These are phyloP conservation scores for Isurus oxyrinchus DNA, from an alignment of 2,113 vertebrate species.

Conservation along the genomic window DNA sequence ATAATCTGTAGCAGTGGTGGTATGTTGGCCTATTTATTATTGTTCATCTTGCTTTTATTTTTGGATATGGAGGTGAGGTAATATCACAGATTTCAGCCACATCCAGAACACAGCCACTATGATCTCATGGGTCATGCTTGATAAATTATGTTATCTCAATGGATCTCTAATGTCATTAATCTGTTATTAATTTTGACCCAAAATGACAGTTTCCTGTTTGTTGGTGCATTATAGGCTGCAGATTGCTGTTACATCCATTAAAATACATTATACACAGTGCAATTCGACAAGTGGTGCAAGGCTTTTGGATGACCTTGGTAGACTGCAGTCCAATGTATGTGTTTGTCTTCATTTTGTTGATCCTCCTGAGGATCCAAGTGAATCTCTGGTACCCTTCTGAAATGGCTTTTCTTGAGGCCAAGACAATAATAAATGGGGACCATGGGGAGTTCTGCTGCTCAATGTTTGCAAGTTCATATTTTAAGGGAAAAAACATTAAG, in stretches of 20 bases:
- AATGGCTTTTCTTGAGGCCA: not conserved
- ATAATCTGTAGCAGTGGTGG: not conserved
- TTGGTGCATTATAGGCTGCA: not conserved
- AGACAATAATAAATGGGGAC: not conserved
- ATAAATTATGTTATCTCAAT: slow-evolving; percentile 7
- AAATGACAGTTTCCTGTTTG: not conserved
- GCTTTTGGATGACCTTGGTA: not conserved
- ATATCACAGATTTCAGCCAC: not conserved
- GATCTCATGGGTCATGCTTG: slow-evolving; percentile 19
- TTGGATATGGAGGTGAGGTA: not conserved
- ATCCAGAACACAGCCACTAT: not conserved
- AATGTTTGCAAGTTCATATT: not conserved
- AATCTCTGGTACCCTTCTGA: not conserved
- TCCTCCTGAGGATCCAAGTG: not conserved
- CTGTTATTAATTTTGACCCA: slow-evolving; percentile 22
- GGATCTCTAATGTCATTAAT: not conserved
- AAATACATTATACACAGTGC: not conserved
- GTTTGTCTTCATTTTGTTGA: not conserved
- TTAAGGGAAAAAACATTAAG: not conserved
- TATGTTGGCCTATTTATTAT: not conserved
- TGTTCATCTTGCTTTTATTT: not conserved
- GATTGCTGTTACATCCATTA: not conserved
- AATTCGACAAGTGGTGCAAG: not conserved
- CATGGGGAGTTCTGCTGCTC: not conserved
- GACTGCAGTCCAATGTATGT: not conserved